phyloP scores from a whole-genome alignment of 2,888 invertebrate species.

The Troides aeacus region DNA sequence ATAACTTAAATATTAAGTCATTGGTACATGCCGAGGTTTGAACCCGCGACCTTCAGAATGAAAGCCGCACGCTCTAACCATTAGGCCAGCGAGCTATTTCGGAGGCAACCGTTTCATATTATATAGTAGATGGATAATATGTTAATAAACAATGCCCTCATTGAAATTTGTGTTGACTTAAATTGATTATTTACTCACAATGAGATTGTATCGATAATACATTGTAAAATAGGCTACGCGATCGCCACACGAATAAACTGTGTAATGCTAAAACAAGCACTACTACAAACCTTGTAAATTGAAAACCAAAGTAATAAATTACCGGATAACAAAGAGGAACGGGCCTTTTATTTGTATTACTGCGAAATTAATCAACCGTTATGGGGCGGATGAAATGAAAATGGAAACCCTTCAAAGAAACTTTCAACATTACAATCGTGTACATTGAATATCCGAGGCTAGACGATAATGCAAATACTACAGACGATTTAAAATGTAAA shows the following conservation, averaged over 20 bases:
- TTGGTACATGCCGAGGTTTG: no score
- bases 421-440: constrained; percentile 16
- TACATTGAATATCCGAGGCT: background rate
- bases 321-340: constrained; percentile 22
- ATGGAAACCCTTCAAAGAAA: constrained; percentile 12
- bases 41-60: no score
- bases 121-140: no score
- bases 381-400: constrained; percentile 21
- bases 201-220: background rate
- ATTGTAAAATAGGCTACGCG: no score
- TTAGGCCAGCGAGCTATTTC: no score
- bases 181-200: background rate
- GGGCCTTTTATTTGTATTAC: constrained; percentile 25
- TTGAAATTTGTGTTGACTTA: no score
- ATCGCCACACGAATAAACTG: background rate
- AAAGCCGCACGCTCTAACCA: no score
- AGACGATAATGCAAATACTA: background rate
- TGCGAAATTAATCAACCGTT: constrained; percentile 25
- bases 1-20: no score
- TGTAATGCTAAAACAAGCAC: constrained; percentile 8
- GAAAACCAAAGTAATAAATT: constrained; percentile 25
- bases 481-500: background rate
- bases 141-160: no score
- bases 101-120: no score
- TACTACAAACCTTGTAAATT: constrained; percentile 16